These are phyloP conservation scores for Pristiophorus japonicus DNA, from an alignment of 2,113 vertebrate species.

Conservation along the genomic window DNA sequence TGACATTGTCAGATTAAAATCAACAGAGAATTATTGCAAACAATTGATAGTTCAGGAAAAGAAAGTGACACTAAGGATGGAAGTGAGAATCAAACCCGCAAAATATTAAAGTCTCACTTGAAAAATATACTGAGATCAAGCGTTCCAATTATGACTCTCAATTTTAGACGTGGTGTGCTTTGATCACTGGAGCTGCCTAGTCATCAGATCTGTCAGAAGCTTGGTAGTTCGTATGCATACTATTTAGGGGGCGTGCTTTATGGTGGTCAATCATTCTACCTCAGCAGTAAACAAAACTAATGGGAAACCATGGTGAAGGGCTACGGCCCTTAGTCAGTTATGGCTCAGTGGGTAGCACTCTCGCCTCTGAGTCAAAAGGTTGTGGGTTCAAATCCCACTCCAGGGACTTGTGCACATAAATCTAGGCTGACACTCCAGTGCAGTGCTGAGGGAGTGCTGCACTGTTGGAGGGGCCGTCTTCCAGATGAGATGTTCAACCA, in stretches of 20 bases:
- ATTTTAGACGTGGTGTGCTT: background rate
- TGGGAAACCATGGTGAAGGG: background rate
- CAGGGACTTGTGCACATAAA: too few relatives aligned
- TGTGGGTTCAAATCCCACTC: too few relatives aligned
- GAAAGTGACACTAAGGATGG: background rate
- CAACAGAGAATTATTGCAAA: background rate
- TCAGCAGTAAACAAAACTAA: background rate
- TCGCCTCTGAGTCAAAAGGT: too few relatives aligned
- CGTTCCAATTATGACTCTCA: background rate
- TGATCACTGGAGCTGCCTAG: background rate
- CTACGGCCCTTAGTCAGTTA: background rate
- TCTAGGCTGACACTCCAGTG: too few relatives aligned
- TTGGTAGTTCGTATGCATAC: background rate
- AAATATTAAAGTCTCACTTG: background rate
- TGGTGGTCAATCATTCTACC: background rate
- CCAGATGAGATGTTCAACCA: too few relatives aligned
- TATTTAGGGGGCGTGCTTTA: background rate
- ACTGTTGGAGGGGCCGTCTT: too few relatives aligned
- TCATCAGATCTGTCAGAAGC: background rate
- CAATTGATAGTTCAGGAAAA: background rate
- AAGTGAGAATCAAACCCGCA: background rate
- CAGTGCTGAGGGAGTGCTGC: too few relatives aligned
- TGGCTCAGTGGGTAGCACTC: too few relatives aligned
- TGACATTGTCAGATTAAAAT: background rate
- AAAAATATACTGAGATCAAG: background rate